Evolutionary conservation across 1,140 invertebrate species (phyloP).

Genomic region (Apocrypta bakeri): DNA sequence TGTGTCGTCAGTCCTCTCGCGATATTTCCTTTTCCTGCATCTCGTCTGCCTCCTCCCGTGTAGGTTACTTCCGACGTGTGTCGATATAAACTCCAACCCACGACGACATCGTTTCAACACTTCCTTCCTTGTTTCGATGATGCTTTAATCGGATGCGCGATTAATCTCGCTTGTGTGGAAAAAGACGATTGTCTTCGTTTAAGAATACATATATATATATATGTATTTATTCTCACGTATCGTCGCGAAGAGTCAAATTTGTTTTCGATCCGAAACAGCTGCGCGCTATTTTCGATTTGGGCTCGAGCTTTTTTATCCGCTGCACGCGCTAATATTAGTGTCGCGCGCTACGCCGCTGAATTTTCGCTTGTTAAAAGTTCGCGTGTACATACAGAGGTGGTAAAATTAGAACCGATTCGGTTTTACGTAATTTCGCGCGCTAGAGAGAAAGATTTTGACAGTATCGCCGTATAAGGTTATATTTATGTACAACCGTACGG

Average conservation of each 20-base stretch:
- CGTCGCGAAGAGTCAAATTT: too few relatives aligned
- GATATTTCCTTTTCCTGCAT: neutral
- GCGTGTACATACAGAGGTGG: neutral
- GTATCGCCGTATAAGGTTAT: too few relatives aligned
- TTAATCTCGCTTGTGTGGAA: slow-evolving; percentile 16
- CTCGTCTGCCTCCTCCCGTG: neutral
- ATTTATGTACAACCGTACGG: too few relatives aligned
- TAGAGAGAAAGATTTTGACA: too few relatives aligned
- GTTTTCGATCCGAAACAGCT: too few relatives aligned
- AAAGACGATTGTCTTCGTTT: neutral
- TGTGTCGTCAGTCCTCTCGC: slow-evolving; percentile 15
- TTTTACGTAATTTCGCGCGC: neutral
- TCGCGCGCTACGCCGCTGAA: neutral
- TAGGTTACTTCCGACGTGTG: slow-evolving; percentile 43
- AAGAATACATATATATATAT: too few relatives aligned
- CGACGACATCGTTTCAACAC: slow-evolving; percentile 35
- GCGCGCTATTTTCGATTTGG: neutral
- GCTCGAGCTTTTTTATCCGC: neutral
- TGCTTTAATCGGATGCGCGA: neutral
- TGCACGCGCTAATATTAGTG: neutral
- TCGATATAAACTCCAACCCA: neutral
- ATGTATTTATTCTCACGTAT: slow-evolving; percentile 37
- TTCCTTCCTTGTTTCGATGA: slow-evolving; percentile 36
- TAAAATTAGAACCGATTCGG: neutral
- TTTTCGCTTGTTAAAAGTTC: neutral